These are phyloP conservation scores for Ammospiza nelsoni DNA, from an alignment of 2,113 vertebrate genomes.

Conservation along the genomic window DNA sequence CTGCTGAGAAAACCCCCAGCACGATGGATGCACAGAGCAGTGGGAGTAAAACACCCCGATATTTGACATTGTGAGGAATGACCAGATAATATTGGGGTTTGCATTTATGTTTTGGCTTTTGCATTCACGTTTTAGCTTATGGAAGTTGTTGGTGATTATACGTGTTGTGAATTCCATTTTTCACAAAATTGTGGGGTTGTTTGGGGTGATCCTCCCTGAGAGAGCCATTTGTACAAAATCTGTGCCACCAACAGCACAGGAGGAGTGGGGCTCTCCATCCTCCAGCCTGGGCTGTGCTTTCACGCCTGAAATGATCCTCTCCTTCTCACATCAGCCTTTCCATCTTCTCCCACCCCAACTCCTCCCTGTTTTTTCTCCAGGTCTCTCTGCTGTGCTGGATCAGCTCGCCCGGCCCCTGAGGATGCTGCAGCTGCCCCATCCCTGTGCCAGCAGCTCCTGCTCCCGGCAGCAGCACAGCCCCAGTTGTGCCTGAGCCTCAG, in stretches of 20 bases:
- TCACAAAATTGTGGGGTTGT: background rate
- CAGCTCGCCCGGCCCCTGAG: background rate
- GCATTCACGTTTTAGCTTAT: background rate
- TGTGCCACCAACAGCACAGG: background rate
- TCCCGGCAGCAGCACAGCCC: background rate
- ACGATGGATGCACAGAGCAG: rapidly evolving
- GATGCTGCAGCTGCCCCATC: background rate
- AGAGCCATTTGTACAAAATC: background rate
- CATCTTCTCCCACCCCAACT: background rate
- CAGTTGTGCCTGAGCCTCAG: background rate
- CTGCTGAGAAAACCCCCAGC: rapidly evolving
- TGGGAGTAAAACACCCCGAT: background rate
- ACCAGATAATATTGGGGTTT: background rate
- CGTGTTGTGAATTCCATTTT: background rate
- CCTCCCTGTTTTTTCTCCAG: background rate
- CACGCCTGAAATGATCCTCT: background rate
- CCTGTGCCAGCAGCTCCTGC: background rate
- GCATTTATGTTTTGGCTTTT: background rate
- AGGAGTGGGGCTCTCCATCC: background rate
- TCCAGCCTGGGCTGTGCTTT: background rate
- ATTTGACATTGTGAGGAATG: background rate
- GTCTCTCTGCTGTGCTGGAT: background rate
- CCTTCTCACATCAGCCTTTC: background rate
- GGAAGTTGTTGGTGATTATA: background rate
- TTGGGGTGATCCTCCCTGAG: rapidly evolving